These are phyloP conservation scores for Sarcophaga rosellei DNA, from an alignment of 2,888 invertebrate species.

Conservation along the genomic window DNA sequence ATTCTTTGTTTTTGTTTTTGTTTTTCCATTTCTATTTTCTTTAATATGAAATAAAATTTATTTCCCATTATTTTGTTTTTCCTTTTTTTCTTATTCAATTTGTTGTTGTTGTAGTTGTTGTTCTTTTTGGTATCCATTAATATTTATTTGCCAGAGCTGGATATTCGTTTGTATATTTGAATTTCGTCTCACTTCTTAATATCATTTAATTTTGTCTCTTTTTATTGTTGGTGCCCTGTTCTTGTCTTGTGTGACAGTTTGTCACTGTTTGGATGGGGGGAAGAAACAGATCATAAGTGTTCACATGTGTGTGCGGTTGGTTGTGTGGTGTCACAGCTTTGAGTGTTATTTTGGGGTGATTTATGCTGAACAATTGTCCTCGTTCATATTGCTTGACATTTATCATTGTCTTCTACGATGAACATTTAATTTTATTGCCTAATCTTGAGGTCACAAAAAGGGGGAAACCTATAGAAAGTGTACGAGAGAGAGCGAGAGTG, in stretches of 20 bases:
- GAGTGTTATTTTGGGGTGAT: constrained; percentile 57
- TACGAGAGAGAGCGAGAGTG: background rate
- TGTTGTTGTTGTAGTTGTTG: background rate
- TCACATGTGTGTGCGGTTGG: background rate
- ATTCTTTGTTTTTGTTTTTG: background rate
- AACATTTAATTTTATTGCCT: constrained; percentile 65
- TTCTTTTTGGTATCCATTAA: background rate
- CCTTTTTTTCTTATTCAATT: constrained; percentile 7
- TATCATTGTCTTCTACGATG: constrained; percentile 65
- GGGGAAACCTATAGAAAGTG: background rate
- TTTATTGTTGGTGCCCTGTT: background rate
- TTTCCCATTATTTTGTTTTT: background rate
- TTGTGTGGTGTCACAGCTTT: background rate
- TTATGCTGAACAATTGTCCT: constrained; percentile 63
- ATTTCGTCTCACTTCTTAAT: background rate
- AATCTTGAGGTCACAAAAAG: constrained; percentile 31
- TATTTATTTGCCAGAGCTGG: background rate
- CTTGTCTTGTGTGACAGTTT: background rate
- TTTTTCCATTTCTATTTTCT: background rate
- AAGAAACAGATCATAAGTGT: no score
- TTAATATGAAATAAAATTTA: background rate
- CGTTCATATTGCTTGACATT: constrained; percentile 70
- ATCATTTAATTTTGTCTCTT: background rate
- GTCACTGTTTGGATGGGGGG: background rate
- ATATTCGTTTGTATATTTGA: background rate